A percentile compares a stretch with the other conserved stretches of the same genome.
phyloP scores from a whole-genome alignment of 1,140 invertebrate species.

The Lucilia sericata region DNA sequence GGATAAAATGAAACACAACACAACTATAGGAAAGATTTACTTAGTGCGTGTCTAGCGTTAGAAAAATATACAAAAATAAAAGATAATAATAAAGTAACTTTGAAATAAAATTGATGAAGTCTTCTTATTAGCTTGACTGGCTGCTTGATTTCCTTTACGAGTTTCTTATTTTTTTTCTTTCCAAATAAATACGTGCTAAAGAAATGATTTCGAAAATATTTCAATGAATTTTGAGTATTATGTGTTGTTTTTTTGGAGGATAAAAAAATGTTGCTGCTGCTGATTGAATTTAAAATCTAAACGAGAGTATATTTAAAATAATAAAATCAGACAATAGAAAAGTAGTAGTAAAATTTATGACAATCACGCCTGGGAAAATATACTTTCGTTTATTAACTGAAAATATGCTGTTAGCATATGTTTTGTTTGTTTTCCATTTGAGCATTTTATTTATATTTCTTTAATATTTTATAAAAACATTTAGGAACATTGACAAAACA shows the following conservation, averaged over 20 bases:
- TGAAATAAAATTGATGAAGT: constrained; percentile 27
- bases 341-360: constrained; percentile 8
- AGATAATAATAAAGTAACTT: constrained; percentile 24
- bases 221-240: neutral
- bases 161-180: neutral
- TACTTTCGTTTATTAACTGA: constrained; percentile 8
- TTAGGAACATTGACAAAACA: neutral
- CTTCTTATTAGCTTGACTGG: constrained; percentile 14
- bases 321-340: neutral
- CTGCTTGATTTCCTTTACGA: constrained; percentile 9
- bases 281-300: constrained; percentile 15
- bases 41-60: constrained; percentile 12
- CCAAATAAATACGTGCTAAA: neutral
- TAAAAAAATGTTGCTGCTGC: neutral
- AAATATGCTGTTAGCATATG: neutral
- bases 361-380: constrained; percentile 8
- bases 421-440: neutral
- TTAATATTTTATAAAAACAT: constrained; percentile 11
- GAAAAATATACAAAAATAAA: neutral
- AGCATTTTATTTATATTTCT: neutral
- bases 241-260: neutral
- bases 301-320: constrained; percentile 22
- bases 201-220: neutral
- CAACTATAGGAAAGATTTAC: neutral
- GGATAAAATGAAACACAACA: neutral